Evolutionary conservation across 2,797 vertebrate species (phyloP), one percentile per base, ranked within the genome.

Genomic region (Petrocephalus sullivani): DNA sequence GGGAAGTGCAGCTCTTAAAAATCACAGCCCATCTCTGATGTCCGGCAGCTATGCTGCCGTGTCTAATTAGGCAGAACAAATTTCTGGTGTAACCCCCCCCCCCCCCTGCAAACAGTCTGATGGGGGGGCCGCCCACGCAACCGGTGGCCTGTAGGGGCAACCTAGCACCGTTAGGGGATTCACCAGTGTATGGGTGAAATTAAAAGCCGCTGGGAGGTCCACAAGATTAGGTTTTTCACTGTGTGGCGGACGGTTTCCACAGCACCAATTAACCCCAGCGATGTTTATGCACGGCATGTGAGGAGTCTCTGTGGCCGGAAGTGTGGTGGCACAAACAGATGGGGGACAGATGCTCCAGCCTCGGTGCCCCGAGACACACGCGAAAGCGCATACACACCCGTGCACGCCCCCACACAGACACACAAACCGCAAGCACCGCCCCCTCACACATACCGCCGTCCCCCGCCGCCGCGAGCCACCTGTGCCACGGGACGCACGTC

Each of bases 71-170:
- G 71, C 37, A 46, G 14, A 41, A 78, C 37, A 10, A 33, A 67
- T 33, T 33, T 12, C 61, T 10, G 61, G 10, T 64, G 23, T 9
- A 21, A 0, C 23, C 21, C 58, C n/a, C 57, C 19, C 4, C 2
- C 57, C 4, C n/a, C 58, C 23, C 28, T 10, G 3, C 61, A 28
- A 28, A 67, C 61, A 67, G 23, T 14, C 67, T 75, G 67, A 41
- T 0, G 37, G 67, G 67, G 16, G 67, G 33, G 67, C 37, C 2
- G 12, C 8, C 54, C 54, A 56, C 54, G 14, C 28, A 78, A 19
- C 4, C 28, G 89, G 78, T 90, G 85, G 92, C 93, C 92, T 92
- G 88, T 91, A 88, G 61, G 87, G 89, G 88, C 89, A 90, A 88
- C 89, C 37, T 88, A 83, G 88, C 5, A 23, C 53, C 23, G 41